Conservation (phyloP, 2,888 invertebrate genomes). For the Flexamia atlantica region DNA sequence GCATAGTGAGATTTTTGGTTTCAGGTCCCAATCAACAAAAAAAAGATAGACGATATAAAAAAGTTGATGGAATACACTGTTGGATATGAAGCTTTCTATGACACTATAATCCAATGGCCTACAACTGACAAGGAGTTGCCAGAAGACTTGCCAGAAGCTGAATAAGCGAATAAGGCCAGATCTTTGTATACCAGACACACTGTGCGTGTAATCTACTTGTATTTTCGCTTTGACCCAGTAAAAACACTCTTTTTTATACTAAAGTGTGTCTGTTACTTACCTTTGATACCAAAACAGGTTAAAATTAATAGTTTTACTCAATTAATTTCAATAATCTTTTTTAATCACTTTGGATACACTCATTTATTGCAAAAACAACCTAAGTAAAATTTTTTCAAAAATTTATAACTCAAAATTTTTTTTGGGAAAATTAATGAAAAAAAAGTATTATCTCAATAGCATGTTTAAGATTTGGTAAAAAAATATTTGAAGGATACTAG, state of each 20-base stretch:
- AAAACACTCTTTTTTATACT: background rate
- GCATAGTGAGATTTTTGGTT: slow-evolving; percentile 43
- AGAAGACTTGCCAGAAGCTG: slow-evolving; percentile 57
- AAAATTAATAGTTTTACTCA: background rate
- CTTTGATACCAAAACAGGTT: slow-evolving; percentile 1
- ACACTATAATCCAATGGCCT: slow-evolving; percentile 61
- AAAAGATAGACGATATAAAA: slow-evolving; percentile 61
- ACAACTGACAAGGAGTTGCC: slow-evolving; percentile 56
- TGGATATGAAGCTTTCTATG: slow-evolving; percentile 63
- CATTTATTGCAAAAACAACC: background rate
- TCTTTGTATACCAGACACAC: slow-evolving; percentile 17
- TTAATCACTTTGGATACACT: background rate
- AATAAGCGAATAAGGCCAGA: slow-evolving; percentile 35
- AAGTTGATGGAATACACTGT: slow-evolving; percentile 60
- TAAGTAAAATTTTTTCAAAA: background rate
- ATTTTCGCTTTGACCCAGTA: background rate
- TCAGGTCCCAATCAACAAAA: slow-evolving; percentile 60
- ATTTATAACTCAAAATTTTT: background rate
- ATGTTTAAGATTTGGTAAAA: slow-evolving; percentile 4
- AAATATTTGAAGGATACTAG: slow-evolving; percentile 33
- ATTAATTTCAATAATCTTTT: background rate
- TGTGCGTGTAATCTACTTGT: background rate
- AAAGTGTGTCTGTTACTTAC: background rate
- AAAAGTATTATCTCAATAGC: slow-evolving; percentile 6
- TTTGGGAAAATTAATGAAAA: background rate